Base-by-base conservation (phyloP, 2,113 vertebrate species). In the Megatriorchis doriae region DNA sequence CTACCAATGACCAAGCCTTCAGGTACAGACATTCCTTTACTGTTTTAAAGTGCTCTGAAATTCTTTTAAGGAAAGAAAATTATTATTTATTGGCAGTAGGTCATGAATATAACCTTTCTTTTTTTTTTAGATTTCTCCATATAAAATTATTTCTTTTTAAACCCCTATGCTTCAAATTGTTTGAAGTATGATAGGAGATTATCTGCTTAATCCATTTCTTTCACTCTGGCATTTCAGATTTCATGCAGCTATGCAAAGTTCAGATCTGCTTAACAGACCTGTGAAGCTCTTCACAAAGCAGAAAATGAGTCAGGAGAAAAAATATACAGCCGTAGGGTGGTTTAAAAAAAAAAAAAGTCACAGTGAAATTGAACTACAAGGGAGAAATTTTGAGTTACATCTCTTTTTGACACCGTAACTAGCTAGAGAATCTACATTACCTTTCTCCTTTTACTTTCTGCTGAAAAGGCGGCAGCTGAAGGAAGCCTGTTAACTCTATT, bases 131-230 rank as follows among this genome's bases (percentile, higher is more conserved):
- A 42, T 17, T 26, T 53, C 61, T 78, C 42, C 10, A n/a, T 38
- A 56, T 34, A 56, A 84, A 86, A 56, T 52, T 31, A 58, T 8
- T 5, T 2, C 10, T 91, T 52, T 86, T 82, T 36, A 85, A 92
- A 86, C 6, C 21, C 4, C 10, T 53, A 7, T 36, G 27, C 70
- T 82, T 92, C 58, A 63, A 32, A 32, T 27, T 26, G 22, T 63
- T 87, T 81, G 61, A 95, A 85, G 70, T 70, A 21, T 70, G 77
- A 90, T 48, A 68, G 52, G 66, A 94, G 50, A 90, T 86, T 79
- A 96, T 94, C 91, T 86, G 59, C 61, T 81, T 92, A 96, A 97
- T 82, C 85, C 79, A 86, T 67, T 92, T 45, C 88, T 71, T 63
- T 82, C 75, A 82, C 47, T 86, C 15, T 48, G 31, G 66, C 61